These are phyloP conservation scores for Premnoplex brunnescens DNA, from an alignment of 2,797 vertebrate genomes.

Conservation along the genomic window DNA sequence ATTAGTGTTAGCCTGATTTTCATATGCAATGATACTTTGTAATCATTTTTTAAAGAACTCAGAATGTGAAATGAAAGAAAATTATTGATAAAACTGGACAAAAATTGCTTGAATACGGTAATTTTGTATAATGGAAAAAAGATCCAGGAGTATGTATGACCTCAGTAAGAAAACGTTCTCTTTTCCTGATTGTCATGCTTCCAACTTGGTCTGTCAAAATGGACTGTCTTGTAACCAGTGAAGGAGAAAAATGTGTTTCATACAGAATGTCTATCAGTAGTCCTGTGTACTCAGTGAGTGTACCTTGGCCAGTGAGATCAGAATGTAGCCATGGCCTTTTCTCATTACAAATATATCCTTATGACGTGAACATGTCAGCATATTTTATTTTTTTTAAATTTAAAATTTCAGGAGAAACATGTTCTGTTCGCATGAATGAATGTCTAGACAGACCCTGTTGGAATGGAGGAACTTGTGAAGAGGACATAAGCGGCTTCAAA, in stretches of 20 bases:
- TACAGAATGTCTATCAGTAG: not conserved
- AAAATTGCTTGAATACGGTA: not conserved
- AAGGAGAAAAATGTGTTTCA: not conserved
- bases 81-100: not conserved
- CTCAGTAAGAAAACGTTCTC: not conserved
- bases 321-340: not conserved
- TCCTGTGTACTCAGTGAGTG: not conserved
- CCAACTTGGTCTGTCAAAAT: not conserved
- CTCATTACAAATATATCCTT: not conserved
- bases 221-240: not conserved
- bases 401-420: conserved; percentile 75
- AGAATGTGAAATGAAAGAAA: not conserved
- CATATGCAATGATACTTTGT: not conserved
- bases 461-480: conserved; percentile 81
- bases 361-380: not conserved
- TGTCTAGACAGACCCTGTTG: conserved; percentile 79
- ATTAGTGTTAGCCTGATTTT: not conserved
- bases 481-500: conserved; percentile 77
- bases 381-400: not conserved
- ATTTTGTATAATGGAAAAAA: not conserved
- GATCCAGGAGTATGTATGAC: not conserved
- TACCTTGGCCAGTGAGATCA: not conserved
- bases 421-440: conserved; percentile 71
- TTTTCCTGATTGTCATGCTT: not conserved
- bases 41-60: not conserved